Evolutionary conservation across 2,797 vertebrate genomes (phyloP), one percentile per base, ranked within the genome.

Genomic region (Lutjanus campechanus): DNA sequence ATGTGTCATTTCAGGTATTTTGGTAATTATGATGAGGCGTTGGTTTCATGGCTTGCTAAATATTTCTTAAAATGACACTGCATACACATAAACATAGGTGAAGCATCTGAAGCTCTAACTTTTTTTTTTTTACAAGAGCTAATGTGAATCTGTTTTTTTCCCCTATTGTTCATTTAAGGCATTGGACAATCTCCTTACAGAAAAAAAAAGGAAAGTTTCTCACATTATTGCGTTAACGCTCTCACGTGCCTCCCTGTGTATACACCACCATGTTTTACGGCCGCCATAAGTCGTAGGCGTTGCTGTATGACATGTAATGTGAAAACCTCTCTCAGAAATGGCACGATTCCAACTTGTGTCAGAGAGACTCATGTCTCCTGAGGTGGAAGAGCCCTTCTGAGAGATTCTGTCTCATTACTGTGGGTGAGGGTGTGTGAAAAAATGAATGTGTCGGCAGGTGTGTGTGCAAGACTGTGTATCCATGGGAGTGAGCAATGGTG

Each of bases 1-100:
- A 86, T 65, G 51, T 58, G 44, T 46, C 73, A 40, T 10, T 56
- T 73, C 19, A 79, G 73, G 58, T 76, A 20, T 73, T 79, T 69
- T 61, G 25, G 49, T 63, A 59, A 63, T 54, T 66, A 66, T 53
- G 58, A 81, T 8, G 41, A 59, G n/a, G 9, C 25, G 50, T 68
- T 66, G 50, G 76, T 56, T 61, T 56, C 46, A 11, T 19, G 67
- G 55, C 55, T 53, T 55, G 64, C 56, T 59, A 43, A 44, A 64
- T 25, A 72, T 47, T 36, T 17, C n/a, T 47, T 53, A 25, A 69
- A 62, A 76, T 58, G 7, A 50, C 54, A 51, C 0, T 51, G 43
- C 56, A 29, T 1, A 12, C 19, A 49, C 19, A 58, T 16, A n/a
- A 73, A 73, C 0, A 15, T 22, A 47, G 49, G 47, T 9, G 20